A percentile compares a stretch with the other conserved stretches of the same genome.
phyloP scores from a whole-genome alignment of 2,113 vertebrate genomes.

The Enhydra lutris region DNA sequence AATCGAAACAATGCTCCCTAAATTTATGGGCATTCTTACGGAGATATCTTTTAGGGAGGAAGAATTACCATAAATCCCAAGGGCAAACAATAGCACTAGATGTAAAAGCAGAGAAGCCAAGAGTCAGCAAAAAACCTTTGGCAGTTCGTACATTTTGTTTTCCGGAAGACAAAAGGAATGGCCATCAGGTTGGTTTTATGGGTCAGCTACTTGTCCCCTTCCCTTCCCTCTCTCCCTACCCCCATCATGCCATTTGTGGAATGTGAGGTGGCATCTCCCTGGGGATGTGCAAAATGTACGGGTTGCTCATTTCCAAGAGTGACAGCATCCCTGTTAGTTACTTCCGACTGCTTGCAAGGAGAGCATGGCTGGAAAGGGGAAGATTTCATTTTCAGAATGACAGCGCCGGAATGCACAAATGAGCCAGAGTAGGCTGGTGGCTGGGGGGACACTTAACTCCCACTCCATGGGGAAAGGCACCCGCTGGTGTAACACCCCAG shows the following conservation, averaged over 20 bases:
- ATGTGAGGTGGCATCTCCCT: background rate
- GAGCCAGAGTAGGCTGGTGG: background rate
- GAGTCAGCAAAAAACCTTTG: slow-evolving; percentile 43
- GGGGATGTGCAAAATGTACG: accelerated
- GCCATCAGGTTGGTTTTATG: background rate
- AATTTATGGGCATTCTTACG: slow-evolving; percentile 39
- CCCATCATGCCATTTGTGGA: accelerated
- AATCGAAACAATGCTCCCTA: slow-evolving; percentile 21
- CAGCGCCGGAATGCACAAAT: too few relatives aligned
- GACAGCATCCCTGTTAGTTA: background rate
- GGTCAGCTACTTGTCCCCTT: background rate
- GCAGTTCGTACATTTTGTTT: background rate
- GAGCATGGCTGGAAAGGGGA: background rate
- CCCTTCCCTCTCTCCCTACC: background rate
- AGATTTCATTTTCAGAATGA: background rate
- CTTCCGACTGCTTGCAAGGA: background rate
- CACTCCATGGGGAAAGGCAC: too few relatives aligned
- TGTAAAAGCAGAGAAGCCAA: slow-evolving; percentile 3
- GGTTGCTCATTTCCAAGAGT: background rate
- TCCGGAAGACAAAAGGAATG: slow-evolving; percentile 23
- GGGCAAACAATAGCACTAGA: background rate
- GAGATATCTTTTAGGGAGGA: slow-evolving; percentile 13
- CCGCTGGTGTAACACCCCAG: accelerated
- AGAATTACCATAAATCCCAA: slow-evolving; percentile 58
- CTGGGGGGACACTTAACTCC: background rate